These are phyloP conservation scores for Exaiptasia diaphana DNA, from an alignment of 64 coral and sea anemone genomes.

Conservation along the genomic window DNA sequence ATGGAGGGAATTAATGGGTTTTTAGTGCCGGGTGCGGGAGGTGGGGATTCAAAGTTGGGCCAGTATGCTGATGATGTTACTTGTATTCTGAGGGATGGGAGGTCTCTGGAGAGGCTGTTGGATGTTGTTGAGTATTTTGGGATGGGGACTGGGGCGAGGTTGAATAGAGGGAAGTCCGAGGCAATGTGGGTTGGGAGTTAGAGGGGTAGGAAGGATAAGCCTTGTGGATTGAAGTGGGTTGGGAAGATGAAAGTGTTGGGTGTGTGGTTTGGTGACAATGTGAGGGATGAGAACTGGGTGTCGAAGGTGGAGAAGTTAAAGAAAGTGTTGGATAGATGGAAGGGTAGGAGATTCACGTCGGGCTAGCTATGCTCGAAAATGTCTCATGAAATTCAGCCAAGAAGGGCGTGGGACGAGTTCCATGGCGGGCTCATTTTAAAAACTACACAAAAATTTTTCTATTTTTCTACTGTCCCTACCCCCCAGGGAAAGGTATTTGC, in stretches of 20 bases:
- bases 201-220: background rate
- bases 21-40: background rate
- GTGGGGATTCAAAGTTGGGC: background rate
- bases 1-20: background rate
- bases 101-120: background rate
- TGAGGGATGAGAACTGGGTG: background rate
- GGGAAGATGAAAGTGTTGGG: background rate
- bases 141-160: background rate
- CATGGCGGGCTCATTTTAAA: background rate
- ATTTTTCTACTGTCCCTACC: background rate
- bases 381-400: background rate
- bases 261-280: background rate
- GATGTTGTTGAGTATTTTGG: background rate
- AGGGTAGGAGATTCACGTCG: background rate
- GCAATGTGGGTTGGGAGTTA: conserved; percentile 24
- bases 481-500: background rate
- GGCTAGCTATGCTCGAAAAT: background rate
- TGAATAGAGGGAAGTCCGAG: background rate
- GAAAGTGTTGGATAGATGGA: background rate
- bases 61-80: background rate
- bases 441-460: background rate
- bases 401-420: background rate
- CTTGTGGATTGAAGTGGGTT: background rate
- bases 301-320: background rate
- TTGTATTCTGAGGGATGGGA: background rate